These are phyloP conservation scores for Hirudo medicinalis DNA, from an alignment of 1,140 invertebrate species.

Conservation along the genomic window DNA sequence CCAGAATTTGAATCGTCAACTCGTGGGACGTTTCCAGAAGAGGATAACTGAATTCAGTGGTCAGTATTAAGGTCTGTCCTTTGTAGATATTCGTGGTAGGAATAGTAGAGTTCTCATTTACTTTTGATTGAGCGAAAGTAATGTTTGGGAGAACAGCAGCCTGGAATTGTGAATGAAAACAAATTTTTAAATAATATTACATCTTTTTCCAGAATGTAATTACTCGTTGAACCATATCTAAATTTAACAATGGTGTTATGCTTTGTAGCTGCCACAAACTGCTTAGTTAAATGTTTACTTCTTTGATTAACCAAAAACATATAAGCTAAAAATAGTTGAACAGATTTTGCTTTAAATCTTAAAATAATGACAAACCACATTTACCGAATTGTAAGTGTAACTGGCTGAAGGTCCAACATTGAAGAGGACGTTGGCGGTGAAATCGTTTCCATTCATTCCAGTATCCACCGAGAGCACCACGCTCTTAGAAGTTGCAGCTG, in stretches of 20 bases:
- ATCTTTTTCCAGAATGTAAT: no score
- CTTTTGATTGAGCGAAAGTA: not conserved
- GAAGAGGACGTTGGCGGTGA: not conserved
- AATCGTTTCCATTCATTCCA: constrained; percentile 5
- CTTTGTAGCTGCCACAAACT: no score
- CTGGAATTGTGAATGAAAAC: not conserved
- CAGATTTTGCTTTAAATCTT: no score
- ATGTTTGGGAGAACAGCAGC: constrained; percentile 5
- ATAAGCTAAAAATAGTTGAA: no score
- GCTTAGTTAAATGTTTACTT: no score
- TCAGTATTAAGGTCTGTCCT: constrained; percentile 23
- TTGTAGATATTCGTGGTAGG: constrained; percentile 15
- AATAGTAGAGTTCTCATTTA: constrained; percentile 5
- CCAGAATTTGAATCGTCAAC: not conserved
- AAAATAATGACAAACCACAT: not conserved
- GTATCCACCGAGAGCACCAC: not conserved
- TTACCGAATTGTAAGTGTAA: constrained; percentile 9
- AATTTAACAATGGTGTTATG: no score
- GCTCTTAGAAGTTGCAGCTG: not conserved
- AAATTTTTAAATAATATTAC: no score
- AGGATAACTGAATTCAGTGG: constrained; percentile 18
- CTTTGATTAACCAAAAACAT: no score
- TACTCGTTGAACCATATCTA: no score
- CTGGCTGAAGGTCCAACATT: not conserved
- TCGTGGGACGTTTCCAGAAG: constrained; percentile 1